A percentile compares a stretch with the other conserved stretches of the same genome.
phyloP scores from a whole-genome alignment of 2,797 vertebrate species.

The Lepidocolaptes lacrymiger region DNA sequence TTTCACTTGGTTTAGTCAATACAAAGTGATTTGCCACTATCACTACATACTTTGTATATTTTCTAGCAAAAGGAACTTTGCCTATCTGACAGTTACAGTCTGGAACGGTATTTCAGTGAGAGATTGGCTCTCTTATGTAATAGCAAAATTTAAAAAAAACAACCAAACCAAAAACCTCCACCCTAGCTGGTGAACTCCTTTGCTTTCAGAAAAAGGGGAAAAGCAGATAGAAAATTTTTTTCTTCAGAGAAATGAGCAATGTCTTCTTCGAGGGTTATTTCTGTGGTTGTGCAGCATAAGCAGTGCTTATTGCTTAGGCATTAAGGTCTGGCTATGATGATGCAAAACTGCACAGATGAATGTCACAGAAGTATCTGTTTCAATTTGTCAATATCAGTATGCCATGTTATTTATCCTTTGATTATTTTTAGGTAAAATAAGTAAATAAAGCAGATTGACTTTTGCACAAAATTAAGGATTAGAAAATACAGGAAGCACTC shows the following conservation, averaged over 20 bases:
- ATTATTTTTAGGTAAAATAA: neutral
- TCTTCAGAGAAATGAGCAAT: neutral
- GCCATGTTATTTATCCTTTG: neutral
- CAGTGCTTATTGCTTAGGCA: neutral
- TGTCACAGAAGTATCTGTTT: neutral
- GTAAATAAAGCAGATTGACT: neutral
- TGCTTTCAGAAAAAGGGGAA: neutral
- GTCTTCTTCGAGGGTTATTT: neutral
- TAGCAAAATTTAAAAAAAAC: neutral
- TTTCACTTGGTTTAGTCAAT: neutral
- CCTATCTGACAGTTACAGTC: neutral
- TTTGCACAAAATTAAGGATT: neutral
- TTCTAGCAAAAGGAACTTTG: neutral
- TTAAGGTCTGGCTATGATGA: neutral
- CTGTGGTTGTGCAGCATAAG: neutral
- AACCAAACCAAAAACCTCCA: neutral
- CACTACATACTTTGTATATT: neutral
- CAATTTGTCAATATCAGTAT: neutral
- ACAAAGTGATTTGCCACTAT: neutral
- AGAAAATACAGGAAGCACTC: neutral
- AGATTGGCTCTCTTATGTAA: neutral
- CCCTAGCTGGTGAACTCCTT: neutral
- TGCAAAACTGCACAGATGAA: neutral
- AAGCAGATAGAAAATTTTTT: neutral
- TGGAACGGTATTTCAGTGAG: neutral